A percentile compares a stretch with the other conserved stretches of the same genome.
phyloP scores from a whole-genome alignment of 2,797 vertebrate genomes.

The Limnodromus scolopaceus region DNA sequence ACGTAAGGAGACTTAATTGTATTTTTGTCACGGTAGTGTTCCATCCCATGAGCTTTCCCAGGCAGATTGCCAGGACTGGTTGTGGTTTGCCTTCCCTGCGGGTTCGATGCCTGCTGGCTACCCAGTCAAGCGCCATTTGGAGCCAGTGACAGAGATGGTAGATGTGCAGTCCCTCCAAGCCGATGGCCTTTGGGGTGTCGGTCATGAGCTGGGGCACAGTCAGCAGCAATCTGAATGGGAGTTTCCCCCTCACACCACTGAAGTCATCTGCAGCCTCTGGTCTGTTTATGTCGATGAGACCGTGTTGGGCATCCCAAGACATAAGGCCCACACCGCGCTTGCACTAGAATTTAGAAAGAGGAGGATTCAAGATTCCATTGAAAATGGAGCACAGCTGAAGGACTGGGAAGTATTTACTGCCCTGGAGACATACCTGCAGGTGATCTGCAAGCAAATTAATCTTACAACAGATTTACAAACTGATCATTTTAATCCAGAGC shows the following conservation, averaged over 20 bases:
- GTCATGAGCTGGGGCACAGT: slow-evolving; percentile 69
- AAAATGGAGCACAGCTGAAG: slow-evolving; percentile 54
- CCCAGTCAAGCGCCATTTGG: slow-evolving; percentile 57
- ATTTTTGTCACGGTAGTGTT: not conserved
- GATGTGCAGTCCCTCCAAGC: slow-evolving; percentile 35
- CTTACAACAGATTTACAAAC: not conserved
- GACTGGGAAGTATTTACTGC: slow-evolving; percentile 63
- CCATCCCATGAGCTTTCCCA: not conserved
- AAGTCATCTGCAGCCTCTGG: slow-evolving; percentile 70
- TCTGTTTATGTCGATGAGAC: slow-evolving; percentile 68
- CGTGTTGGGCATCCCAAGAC: slow-evolving; percentile 50
- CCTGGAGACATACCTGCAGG: slow-evolving; percentile 71
- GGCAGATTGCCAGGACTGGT: not conserved
- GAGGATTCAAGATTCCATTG: slow-evolving; percentile 47
- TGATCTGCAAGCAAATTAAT: not conserved
- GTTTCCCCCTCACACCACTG: slow-evolving; percentile 43
- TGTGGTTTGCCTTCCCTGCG: not conserved
- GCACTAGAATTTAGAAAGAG: slow-evolving; percentile 21
- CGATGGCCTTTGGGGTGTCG: slow-evolving; percentile 56
- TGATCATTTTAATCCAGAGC: not conserved
- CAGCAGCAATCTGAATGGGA: slow-evolving; percentile 63
- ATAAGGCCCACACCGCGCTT: slow-evolving; percentile 33
- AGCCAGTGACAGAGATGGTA: slow-evolving; percentile 31
- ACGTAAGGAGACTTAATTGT: not conserved
- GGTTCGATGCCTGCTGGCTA: slow-evolving; percentile 71